phyloP scores from a whole-genome alignment of 2,888 invertebrate species.

The Brenthis daphne region DNA sequence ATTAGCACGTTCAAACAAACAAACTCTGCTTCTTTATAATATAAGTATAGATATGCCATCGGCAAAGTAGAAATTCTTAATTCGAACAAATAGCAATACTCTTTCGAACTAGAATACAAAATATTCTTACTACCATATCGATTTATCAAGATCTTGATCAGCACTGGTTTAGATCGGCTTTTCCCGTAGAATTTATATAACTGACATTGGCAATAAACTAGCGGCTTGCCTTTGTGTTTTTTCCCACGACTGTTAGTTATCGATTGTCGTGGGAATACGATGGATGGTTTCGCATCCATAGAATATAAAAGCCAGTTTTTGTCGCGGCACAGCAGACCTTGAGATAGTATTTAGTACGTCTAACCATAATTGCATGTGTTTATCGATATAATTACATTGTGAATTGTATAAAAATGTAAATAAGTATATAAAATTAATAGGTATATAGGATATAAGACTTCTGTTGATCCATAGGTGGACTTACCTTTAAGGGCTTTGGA shows the following conservation, averaged over 20 bases:
- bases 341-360: conserved; percentile 29
- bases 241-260: conserved; percentile 61
- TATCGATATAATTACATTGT: conserved; percentile 15
- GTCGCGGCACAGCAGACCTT: conserved; percentile 21
- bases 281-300: conserved; percentile 32
- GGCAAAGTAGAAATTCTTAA: too few relatives aligned
- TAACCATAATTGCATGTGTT: conserved; percentile 22
- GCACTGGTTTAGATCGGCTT: conserved; percentile 58
- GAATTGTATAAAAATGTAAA: not conserved
- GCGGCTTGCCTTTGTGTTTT: conserved; percentile 58
- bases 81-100: conserved; percentile 4
- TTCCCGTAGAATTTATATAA: conserved; percentile 59
- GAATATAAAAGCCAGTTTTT: conserved; percentile 31
- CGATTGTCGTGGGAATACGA: conserved; percentile 54
- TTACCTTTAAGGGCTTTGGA: too few relatives aligned
- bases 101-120: conserved; percentile 9
- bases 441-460: too few relatives aligned
- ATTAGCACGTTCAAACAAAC: too few relatives aligned
- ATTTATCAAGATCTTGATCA: conserved; percentile 65
- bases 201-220: conserved; percentile 61
- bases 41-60: too few relatives aligned
- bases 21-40: too few relatives aligned
- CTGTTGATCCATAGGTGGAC: too few relatives aligned
- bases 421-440: not conserved
- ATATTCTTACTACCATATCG: conserved; percentile 15